These are phyloP conservation scores for Drosophila varians DNA, from an alignment of 1,140 invertebrate genomes.

Conservation along the genomic window DNA sequence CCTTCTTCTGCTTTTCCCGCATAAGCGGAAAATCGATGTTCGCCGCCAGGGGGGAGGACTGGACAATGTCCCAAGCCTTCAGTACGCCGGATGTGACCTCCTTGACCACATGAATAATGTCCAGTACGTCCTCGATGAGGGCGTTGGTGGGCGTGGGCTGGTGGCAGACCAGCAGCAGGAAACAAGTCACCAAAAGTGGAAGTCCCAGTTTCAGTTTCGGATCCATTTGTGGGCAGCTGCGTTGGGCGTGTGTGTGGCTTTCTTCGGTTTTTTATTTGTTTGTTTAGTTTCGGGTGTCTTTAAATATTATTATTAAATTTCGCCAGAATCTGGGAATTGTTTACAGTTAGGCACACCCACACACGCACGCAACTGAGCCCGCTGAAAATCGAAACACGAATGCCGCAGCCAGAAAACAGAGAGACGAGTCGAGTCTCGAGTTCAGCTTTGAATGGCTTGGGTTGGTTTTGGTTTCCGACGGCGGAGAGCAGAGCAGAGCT, in stretches of 20 bases:
- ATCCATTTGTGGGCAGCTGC: slow-evolving; percentile 7
- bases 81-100: slow-evolving; percentile 86
- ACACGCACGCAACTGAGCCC: slow-evolving; percentile 41
- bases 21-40: slow-evolving; percentile 86
- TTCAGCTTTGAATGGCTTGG: slow-evolving; percentile 13
- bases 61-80: slow-evolving; percentile 87
- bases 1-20: slow-evolving; percentile 85
- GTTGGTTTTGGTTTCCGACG: slow-evolving; percentile 13
- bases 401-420: slow-evolving; percentile 31
- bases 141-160: slow-evolving; percentile 63
- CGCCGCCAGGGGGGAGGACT: slow-evolving; percentile 84
- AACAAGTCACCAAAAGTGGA: slow-evolving; percentile 12
- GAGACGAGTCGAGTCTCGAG: slow-evolving; percentile 26
- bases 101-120: slow-evolving; percentile 86
- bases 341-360: slow-evolving; percentile 11
- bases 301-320: slow-evolving; percentile 35
- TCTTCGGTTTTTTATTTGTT: slow-evolving; percentile 5
- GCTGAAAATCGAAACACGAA: slow-evolving; percentile 62
- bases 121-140: slow-evolving; percentile 85
- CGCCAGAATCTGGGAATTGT: slow-evolving; percentile 5
- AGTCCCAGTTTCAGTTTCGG: slow-evolving; percentile 25
- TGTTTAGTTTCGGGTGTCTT: neutral
- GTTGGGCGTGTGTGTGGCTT: slow-evolving; percentile 10
- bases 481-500: neutral
- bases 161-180: slow-evolving; percentile 19